Percentiles rank a stretch among this genome's conserved stretches.
Evolutionary conservation across 2,888 invertebrate genomes (phyloP).

Genomic region (Orthonevra nobilis): DNA sequence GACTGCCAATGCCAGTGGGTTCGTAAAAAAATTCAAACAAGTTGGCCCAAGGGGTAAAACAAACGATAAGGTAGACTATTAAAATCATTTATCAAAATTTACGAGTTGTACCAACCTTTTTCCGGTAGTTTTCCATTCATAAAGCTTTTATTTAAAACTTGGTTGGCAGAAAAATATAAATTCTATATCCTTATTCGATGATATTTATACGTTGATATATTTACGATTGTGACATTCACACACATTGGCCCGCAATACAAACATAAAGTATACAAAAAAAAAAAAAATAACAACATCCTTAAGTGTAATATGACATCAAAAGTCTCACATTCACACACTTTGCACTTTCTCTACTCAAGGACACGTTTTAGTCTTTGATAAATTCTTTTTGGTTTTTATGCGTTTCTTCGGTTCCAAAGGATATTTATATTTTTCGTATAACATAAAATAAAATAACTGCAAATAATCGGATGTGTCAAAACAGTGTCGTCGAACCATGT

Average conservation of each 20-base stretch:
- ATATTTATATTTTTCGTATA: no score
- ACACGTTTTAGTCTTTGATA: no score
- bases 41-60: no score
- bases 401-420: no score
- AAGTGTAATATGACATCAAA: slow-evolving; percentile 14
- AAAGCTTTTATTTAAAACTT: slow-evolving; percentile 57
- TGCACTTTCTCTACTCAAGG: no score
- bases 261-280: background rate
- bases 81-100: no score
- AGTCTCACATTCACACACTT: slow-evolving; percentile 18
- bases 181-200: slow-evolving; percentile 16
- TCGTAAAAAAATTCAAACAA: no score
- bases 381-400: no score
- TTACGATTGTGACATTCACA: slow-evolving; percentile 3
- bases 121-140: slow-evolving; percentile 79
- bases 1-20: no score
- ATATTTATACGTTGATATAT: background rate
- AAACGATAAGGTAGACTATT: no score
- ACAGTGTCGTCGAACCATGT: slow-evolving; percentile 52
- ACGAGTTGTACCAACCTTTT: slow-evolving; percentile 76
- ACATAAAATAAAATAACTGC: background rate
- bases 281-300: slow-evolving; percentile 4
- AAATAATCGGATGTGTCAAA: slow-evolving; percentile 13
- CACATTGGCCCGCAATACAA: background rate
- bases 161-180: slow-evolving; percentile 11